phyloP scores from a whole-genome alignment of 2,888 invertebrate species.

The Brachypalpus laphriformis region DNA sequence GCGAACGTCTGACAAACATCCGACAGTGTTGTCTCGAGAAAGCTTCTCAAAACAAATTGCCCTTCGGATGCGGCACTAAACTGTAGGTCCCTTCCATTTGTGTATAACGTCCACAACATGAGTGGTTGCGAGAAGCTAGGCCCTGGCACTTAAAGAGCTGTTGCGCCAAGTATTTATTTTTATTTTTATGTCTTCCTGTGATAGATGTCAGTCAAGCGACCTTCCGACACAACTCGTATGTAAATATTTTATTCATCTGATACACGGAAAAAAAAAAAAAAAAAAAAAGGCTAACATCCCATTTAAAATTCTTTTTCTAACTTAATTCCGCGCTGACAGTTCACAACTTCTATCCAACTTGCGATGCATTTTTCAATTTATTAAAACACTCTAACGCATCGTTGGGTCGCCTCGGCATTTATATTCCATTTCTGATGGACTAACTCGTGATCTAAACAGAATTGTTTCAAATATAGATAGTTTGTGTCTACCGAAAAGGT shows the following conservation, averaged over 20 bases:
- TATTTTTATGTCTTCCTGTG: neutral
- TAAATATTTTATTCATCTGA: constrained; percentile 3
- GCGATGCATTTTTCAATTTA: constrained; percentile 58
- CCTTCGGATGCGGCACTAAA: too few species aligned
- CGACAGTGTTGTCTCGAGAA: too few species aligned
- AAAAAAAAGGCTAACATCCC: neutral
- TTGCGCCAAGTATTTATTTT: too few species aligned
- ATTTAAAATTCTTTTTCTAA: constrained; percentile 31
- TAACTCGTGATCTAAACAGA: constrained; percentile 64
- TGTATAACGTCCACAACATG: too few species aligned
- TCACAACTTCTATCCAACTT: constrained; percentile 20
- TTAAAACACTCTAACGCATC: constrained; percentile 63
- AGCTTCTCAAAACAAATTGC: too few species aligned
- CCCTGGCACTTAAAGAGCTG: too few species aligned
- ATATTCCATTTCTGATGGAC: constrained; percentile 59
- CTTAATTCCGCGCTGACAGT: constrained; percentile 32
- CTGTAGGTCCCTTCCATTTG: too few species aligned
- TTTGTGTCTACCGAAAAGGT: neutral
- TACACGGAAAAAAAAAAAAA: too few species aligned
- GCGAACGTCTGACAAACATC: too few species aligned
- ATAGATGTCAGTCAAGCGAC: constrained; percentile 23
- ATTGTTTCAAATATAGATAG: constrained; percentile 49
- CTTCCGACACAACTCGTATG: neutral
- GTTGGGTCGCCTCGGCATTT: constrained; percentile 49
- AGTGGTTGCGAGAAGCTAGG: too few species aligned